Conservation (phyloP, 2,797 vertebrate species). For the Lateolabrax maculatus region DNA sequence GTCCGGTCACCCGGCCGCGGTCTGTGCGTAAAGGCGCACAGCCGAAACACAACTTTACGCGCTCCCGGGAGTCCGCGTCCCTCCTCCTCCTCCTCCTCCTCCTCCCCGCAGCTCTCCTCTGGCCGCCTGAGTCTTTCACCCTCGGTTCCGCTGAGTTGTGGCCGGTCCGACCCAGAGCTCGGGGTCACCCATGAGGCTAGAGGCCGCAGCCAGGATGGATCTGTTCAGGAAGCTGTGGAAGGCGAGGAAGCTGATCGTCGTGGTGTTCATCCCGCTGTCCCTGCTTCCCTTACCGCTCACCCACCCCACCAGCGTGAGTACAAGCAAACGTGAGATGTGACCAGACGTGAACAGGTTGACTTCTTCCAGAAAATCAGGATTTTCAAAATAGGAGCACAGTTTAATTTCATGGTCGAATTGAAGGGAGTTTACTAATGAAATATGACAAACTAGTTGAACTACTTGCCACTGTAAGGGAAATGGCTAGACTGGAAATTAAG, state of each 20-base stretch:
- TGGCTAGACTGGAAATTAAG: background rate
- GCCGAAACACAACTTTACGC: constrained; percentile 18
- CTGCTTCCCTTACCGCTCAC: constrained; percentile 93
- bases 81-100: background rate
- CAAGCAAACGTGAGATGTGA: too few species aligned
- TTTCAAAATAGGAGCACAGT: constrained; percentile 1
- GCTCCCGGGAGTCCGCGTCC: background rate
- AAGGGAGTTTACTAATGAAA: background rate
- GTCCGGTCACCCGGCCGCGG: background rate
- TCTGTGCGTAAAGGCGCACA: constrained; percentile 68
- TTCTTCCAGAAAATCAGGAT: background rate
- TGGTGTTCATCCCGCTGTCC: constrained; percentile 92
- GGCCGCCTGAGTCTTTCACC: constrained; percentile 11
- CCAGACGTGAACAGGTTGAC: too few species aligned
- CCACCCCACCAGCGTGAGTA: constrained; percentile 96
- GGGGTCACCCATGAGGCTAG: constrained; percentile 83
- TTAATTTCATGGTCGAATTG: background rate
- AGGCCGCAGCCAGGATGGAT: constrained; percentile 89
- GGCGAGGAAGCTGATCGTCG: constrained; percentile 92
- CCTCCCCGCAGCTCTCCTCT: background rate
- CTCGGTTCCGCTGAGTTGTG: constrained; percentile 48
- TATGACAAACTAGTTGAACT: background rate
- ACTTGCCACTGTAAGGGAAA: background rate
- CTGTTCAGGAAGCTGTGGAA: constrained; percentile 89
- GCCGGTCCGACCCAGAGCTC: constrained; percentile 42